Conservation (phyloP, 2,888 invertebrate species). For the Cerastis rubricosa region DNA sequence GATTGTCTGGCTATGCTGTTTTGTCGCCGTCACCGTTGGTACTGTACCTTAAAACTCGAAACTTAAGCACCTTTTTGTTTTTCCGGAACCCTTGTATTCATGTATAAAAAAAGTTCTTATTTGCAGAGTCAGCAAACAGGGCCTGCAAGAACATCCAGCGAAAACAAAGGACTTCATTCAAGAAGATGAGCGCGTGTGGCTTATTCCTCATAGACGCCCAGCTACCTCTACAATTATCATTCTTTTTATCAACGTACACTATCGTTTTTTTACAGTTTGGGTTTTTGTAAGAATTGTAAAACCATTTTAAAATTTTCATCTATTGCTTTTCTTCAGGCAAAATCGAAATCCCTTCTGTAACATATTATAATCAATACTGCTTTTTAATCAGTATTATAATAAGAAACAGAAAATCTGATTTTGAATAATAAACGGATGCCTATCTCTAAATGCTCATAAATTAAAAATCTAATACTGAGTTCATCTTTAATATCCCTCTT, state of each 20-base stretch:
- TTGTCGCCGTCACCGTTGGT: not conserved
- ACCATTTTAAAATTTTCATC: too few relatives aligned
- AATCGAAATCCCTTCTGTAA: too few relatives aligned
- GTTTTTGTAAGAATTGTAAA: not conserved
- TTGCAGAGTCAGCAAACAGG: not conserved
- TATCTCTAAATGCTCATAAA: not conserved
- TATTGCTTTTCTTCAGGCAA: too few relatives aligned
- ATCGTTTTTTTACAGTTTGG: slow-evolving; percentile 13
- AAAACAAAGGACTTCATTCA: slow-evolving; percentile 5
- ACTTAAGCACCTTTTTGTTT: not conserved
- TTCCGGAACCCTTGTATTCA: not conserved
- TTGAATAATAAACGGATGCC: too few relatives aligned
- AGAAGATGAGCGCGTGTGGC: slow-evolving; percentile 6
- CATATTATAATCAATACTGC: too few relatives aligned
- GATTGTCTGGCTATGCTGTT: not conserved
- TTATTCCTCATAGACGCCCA: slow-evolving; percentile 1
- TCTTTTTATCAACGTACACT: not conserved
- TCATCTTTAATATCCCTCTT: too few relatives aligned
- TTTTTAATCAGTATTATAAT: too few relatives aligned
- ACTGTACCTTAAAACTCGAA: not conserved
- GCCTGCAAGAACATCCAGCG: slow-evolving; percentile 5
- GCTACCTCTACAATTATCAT: not conserved
- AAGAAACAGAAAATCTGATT: too few relatives aligned
- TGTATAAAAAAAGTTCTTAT: not conserved
- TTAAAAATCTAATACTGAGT: too few relatives aligned